Percentiles rank a stretch among this genome's conserved stretches.
Conservation (phyloP, 2,113 vertebrate genomes). For the Pao palembangensis region DNA sequence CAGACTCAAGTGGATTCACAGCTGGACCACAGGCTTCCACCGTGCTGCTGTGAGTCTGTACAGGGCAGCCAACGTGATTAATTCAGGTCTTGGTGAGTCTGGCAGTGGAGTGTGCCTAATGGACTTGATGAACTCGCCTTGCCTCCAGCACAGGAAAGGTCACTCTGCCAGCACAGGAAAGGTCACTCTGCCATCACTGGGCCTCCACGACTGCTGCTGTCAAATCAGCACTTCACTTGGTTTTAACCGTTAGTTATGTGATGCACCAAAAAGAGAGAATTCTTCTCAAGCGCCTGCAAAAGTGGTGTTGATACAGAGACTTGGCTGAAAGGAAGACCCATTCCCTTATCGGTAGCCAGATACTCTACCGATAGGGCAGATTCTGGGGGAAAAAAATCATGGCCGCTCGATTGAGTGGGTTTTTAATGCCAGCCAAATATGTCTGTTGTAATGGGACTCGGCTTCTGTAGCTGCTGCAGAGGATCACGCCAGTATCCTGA, state of each 20-base stretch:
- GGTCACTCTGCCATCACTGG: constrained; percentile 33
- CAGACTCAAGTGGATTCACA: neutral
- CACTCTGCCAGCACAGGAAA: constrained; percentile 24
- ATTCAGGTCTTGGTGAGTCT: constrained; percentile 9
- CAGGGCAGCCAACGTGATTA: constrained; percentile 7
- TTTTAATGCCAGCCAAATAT: constrained; percentile 69
- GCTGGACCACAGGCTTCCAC: no score
- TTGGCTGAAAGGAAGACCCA: constrained; percentile 47
- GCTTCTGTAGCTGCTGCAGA: constrained; percentile 47
- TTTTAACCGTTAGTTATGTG: constrained; percentile 28
- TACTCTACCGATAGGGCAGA: no score
- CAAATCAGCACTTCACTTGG: constrained; percentile 19
- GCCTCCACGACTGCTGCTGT: constrained; percentile 41
- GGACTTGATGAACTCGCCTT: no score
- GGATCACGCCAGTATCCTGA: constrained; percentile 43
- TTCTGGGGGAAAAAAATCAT: no score
- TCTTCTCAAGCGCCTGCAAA: constrained; percentile 27
- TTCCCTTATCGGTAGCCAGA: constrained; percentile 52
- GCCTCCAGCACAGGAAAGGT: constrained; percentile 3
- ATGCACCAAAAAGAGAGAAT: constrained; percentile 40
- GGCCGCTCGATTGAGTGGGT: constrained; percentile 62
- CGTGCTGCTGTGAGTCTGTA: constrained; percentile 5
- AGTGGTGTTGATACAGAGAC: constrained; percentile 45
- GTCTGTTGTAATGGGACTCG: constrained; percentile 65
- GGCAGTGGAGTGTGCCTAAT: no score